Evolutionary conservation across 1,140 invertebrate species (phyloP), one percentile per base, ranked within the genome.

Genomic region (Helicoverpa zea): DNA sequence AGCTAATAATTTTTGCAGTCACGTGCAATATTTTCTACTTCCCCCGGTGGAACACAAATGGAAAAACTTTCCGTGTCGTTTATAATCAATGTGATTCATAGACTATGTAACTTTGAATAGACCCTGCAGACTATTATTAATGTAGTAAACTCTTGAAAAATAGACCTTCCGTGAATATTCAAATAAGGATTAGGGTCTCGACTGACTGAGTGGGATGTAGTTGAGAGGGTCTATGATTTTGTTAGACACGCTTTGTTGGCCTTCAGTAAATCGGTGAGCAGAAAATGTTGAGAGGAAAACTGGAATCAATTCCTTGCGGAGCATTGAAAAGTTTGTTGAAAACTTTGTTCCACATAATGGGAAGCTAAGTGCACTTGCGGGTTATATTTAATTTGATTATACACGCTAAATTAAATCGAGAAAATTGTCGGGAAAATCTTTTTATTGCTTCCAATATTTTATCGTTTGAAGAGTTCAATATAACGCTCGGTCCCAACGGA

Each of bases 401-500:
- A 47, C 43, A 18, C 35, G n/a, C 7, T 49, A 10, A 49, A 49
- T 66, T 29, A 70, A 70, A 70, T 49, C 2, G 12, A 35, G 30
- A 14, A 9, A 29, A 23, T 70, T 70, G 16, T 51, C n/a, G 66
- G 66, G 51, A 70, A 70, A 23, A 4, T 18, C 18, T 16, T 51
- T 70, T 29, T 16, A 13, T 70, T 52, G 16, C 11, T 70, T 23
- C 14, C 11, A 75, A 61, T 61, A 29, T 72, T 70, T 64, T 74
- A 64, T 80, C 43, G 18, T 78, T 56, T 47, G 43, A 70, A 63
- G 75, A 56, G 76, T 79, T 75, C 63, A 80, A 81, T 64, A 79
- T 79, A 81, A 78, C 84, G 86, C 89, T 84, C 83, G 83, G 84
- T 87, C 87, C 85, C 89, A 91, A 79, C 88, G 92, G 92, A 93